Evolutionary conservation across 1,140 invertebrate genomes (phyloP), one percentile per base, ranked within the genome.

Genomic region (Diorhabda carinulata): DNA sequence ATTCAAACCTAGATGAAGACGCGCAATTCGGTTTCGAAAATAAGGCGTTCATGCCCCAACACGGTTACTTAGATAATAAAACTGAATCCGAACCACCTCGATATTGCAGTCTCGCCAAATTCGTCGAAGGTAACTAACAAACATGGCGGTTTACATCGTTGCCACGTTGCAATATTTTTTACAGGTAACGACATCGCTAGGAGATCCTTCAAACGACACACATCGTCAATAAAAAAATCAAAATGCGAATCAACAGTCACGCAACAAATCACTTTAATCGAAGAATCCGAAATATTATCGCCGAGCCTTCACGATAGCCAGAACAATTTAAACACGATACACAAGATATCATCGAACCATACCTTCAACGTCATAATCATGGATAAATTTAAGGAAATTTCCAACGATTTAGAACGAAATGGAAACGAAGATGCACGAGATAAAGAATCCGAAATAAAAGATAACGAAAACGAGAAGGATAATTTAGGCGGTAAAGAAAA

Each of bases 101-200:
- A 73, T 90, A 88, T 78, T 90, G 89, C 76, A 90, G 89, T 77
- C 81, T 92, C 73, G 90, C 90, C 4, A 87, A 91, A 72, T 92
- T 92, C 76, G 89, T 89, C 69, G 91, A 92, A 82, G 90, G 90
- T 45, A 92, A 45, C 41, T 52, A n/a, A n/a, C 3, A 52, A 52
- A 52, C 2, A 52, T 52, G 25, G 25, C 25, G 25, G 25, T 25
- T 52, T 52, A 5, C 47, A 52, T 52, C 47, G 47, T 25, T 25
- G 25, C 25, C 25, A 25, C 25, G 25, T 52, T 52, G n/a, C n/a
- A 52, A 52, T n/a, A 52, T 52, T 52, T 52, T 2, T 52, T 61
- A 7, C 43, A 70, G 69, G 71, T 42, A 73, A 87, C 78, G 91
- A 93, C 77, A 93, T 92, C 67, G 90, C 89, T 2, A 86, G 90